A percentile compares a stretch with the other conserved stretches of the same genome.
Conservation (phyloP, 1,140 invertebrate species). For the Lamellibrachia luymesi region DNA sequence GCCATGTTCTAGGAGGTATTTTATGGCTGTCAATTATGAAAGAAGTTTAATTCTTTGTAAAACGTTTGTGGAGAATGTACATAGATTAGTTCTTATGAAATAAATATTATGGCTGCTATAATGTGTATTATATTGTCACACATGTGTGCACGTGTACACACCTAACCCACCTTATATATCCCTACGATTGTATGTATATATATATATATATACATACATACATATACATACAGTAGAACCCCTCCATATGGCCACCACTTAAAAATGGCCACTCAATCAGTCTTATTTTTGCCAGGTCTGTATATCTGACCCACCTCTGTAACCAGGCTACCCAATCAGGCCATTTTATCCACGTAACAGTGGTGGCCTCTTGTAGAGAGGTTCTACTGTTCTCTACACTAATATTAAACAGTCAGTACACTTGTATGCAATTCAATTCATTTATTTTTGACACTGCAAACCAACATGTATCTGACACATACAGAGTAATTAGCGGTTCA, state of each 20-base stretch:
- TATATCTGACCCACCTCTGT: neutral
- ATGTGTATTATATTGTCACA: neutral
- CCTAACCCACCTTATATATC: neutral
- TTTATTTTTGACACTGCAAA: conserved; percentile 1
- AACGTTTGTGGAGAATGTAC: neutral
- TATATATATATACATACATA: too few species aligned
- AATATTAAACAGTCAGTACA: neutral
- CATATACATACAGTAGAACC: too few species aligned
- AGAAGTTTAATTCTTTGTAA: neutral
- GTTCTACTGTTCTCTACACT: neutral
- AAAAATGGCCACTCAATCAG: neutral
- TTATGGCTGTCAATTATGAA: neutral
- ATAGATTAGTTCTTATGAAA: neutral
- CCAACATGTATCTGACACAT: neutral
- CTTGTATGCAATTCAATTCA: neutral
- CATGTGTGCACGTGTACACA: too few species aligned
- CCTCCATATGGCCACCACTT: too few species aligned
- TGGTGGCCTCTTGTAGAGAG: neutral
- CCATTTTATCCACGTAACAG: neutral
- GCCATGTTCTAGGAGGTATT: neutral
- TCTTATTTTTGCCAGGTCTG: neutral
- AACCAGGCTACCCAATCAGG: neutral
- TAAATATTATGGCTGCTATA: neutral
- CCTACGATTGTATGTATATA: neutral
- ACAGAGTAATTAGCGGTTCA: neutral